These are phyloP conservation scores for Phlogophora meticulosa DNA, from an alignment of 2,888 invertebrate genomes.

Conservation along the genomic window DNA sequence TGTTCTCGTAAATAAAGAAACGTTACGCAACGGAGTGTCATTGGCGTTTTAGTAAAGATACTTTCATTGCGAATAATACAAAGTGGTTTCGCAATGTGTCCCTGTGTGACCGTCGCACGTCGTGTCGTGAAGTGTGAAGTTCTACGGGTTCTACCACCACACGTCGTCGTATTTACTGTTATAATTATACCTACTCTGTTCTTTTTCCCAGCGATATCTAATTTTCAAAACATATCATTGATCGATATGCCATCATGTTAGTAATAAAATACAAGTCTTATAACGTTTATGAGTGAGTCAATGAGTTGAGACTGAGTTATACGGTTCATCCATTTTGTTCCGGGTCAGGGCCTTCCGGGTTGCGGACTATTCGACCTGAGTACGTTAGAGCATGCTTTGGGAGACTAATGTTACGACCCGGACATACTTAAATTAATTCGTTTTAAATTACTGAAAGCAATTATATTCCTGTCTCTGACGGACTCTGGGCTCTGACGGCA, in stretches of 20 bases:
- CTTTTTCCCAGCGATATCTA: conserved; percentile 24
- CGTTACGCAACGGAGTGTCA: conserved; percentile 51
- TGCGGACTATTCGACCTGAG: background rate
- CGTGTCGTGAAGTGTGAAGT: conserved; percentile 6
- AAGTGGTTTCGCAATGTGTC: conserved; percentile 48
- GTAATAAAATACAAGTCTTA: conserved; percentile 10
- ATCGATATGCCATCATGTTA: background rate
- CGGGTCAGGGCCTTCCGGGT: background rate
- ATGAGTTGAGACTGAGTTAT: background rate
- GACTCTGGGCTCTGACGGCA: background rate
- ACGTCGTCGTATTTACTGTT: conserved; percentile 14
- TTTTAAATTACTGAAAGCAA: background rate
- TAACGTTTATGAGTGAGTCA: conserved; percentile 4
- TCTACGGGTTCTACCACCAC: conserved; percentile 12
- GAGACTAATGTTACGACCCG: background rate
- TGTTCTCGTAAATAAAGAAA: conserved; percentile 51
- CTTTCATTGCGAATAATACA: conserved; percentile 51
- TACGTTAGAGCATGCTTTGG: background rate
- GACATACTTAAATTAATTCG: background rate
- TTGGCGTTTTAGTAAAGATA: conserved; percentile 54
- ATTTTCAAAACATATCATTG: conserved; percentile 31
- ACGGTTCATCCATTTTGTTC: background rate
- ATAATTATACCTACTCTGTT: background rate
- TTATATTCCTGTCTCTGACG: background rate
- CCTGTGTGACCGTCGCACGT: conserved; percentile 24